These are phyloP conservation scores for Balanococcus diminutus DNA, from an alignment of 2,888 invertebrate species.

Conservation along the genomic window DNA sequence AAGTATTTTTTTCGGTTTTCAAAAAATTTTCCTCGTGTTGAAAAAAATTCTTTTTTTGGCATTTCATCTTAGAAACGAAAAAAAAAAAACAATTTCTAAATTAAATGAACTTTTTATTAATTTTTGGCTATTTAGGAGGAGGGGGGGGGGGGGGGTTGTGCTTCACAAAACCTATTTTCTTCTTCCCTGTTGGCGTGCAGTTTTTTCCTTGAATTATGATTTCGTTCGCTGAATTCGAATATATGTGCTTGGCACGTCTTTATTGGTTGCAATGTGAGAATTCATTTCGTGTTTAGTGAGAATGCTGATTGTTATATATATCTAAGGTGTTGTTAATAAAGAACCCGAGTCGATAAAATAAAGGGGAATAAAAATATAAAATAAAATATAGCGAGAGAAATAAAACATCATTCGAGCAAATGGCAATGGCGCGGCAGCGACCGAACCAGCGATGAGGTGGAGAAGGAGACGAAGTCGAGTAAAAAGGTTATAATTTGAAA, in stretches of 20 bases:
- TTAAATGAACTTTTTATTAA: no score
- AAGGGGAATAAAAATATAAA: background rate
- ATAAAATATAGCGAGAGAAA: background rate
- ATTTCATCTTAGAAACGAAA: no score
- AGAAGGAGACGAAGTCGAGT: background rate
- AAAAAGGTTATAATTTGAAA: conserved; percentile 53
- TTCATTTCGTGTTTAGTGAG: background rate
- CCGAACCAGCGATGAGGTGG: background rate
- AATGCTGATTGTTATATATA: background rate
- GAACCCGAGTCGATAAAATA: background rate
- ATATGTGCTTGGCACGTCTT: background rate
- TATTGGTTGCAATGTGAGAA: background rate
- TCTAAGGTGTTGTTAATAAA: background rate
- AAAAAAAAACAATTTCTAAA: no score
- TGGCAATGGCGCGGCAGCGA: background rate
- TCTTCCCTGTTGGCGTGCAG: background rate
- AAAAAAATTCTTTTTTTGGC: no score
- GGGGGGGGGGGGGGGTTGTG: no score
- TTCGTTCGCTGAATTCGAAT: background rate
- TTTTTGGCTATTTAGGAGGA: no score
- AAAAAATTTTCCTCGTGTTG: no score
- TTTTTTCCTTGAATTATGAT: background rate
- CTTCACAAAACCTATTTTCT: no score
- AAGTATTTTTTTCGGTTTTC: no score
- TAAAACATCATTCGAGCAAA: no score